Evolutionary conservation across 35 echinoderm and acorn worm genomes (phyloP).

Genomic region (Anneissia japonica): DNA sequence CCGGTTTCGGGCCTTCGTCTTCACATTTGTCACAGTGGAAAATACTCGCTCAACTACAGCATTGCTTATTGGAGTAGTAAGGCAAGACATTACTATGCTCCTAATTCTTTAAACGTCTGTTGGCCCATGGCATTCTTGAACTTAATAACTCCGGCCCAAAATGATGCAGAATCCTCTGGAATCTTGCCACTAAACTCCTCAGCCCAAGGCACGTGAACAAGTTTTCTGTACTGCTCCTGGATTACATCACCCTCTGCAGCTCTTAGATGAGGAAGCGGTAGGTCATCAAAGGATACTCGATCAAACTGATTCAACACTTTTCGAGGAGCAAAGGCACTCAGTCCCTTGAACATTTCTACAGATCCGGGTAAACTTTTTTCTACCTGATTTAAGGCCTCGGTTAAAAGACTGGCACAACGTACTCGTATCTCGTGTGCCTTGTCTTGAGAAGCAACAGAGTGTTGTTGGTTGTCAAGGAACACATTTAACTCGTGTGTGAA

Average conservation of each 20-base stretch:
- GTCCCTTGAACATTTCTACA: background rate
- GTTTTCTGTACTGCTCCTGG: slow-evolving; percentile 14
- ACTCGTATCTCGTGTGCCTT: background rate
- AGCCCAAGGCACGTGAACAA: slow-evolving; percentile 4
- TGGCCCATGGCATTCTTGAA: background rate
- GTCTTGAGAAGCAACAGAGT: background rate
- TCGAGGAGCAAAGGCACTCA: background rate
- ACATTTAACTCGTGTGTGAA: background rate
- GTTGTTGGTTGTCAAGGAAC: background rate
- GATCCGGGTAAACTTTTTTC: slow-evolving; percentile 10
- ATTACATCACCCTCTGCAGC: too few relatives aligned
- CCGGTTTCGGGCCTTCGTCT: slow-evolving; percentile 9
- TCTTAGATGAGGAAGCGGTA: too few relatives aligned
- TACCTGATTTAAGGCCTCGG: background rate
- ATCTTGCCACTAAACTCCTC: background rate
- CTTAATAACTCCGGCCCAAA: slow-evolving; percentile 7
- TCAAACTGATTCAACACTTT: background rate
- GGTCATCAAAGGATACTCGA: too few relatives aligned
- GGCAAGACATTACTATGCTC: background rate
- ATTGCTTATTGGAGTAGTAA: slow-evolving; percentile 8
- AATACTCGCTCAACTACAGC: slow-evolving; percentile 22
- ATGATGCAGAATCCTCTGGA: background rate
- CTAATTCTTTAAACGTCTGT: background rate
- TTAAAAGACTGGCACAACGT: too few relatives aligned
- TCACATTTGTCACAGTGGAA: background rate